Conservation (phyloP, 2,888 invertebrate genomes). For the Acrocera orbiculus region DNA sequence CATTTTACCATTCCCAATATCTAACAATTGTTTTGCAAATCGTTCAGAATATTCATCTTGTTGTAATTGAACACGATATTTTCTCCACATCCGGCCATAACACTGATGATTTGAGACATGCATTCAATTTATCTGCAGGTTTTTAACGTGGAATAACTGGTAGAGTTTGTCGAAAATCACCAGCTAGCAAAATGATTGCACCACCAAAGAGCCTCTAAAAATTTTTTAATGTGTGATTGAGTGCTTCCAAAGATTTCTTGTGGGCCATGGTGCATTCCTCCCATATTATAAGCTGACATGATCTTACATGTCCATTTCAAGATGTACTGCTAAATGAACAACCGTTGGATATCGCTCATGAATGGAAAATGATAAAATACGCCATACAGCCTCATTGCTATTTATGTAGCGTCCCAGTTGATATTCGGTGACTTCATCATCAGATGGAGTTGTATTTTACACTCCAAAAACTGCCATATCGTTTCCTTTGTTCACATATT, state of each 20-base stretch:
- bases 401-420: constrained; percentile 15
- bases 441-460: too few species aligned
- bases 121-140: constrained; percentile 5
- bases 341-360: constrained; percentile 14
- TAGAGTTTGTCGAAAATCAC: constrained; percentile 9
- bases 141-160: constrained; percentile 7
- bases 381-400: constrained; percentile 14
- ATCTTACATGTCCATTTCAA: too few species aligned
- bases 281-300: constrained; percentile 19
- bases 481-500: too few species aligned
- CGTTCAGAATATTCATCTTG: constrained; percentile 3
- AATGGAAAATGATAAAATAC: constrained; percentile 13
- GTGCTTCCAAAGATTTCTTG: constrained; percentile 16
- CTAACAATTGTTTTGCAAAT: too few species aligned
- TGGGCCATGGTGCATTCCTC: constrained; percentile 19
- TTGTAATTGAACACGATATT: constrained; percentile 10
- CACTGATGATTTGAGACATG: constrained; percentile 1
- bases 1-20: too few species aligned
- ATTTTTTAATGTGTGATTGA: constrained; percentile 16
- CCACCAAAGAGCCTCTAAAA: constrained; percentile 9
- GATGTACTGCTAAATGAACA: constrained; percentile 7
- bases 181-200: constrained; percentile 5
- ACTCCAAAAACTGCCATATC: too few species aligned
- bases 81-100: constrained; percentile 2
- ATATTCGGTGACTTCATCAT: too few species aligned